Conservation (phyloP, 2,888 invertebrate genomes). For the Colletes collaris region DNA sequence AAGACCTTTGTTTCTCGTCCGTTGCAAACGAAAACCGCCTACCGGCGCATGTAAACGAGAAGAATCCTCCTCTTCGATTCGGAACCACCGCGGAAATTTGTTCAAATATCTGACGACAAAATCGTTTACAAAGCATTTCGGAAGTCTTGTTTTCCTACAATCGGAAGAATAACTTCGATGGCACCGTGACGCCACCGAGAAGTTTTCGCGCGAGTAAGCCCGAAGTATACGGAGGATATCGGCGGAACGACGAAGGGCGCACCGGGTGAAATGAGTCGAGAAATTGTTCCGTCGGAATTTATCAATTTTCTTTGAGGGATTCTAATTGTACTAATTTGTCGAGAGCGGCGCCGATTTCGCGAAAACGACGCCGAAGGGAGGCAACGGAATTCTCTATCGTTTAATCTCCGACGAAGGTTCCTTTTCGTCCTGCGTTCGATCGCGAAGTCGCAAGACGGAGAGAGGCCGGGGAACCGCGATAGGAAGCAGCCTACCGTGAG, state of each 20-base stretch:
- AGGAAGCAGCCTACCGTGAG: constrained; percentile 72
- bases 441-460: constrained; percentile 40
- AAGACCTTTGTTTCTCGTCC: constrained; percentile 34
- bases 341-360: constrained; percentile 68
- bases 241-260: constrained; percentile 55
- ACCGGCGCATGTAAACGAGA: background rate
- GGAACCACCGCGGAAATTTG: too few species aligned
- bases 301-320: constrained; percentile 83
- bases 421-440: constrained; percentile 27
- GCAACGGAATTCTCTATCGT: constrained; percentile 80
- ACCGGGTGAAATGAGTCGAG: constrained; percentile 82
- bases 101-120: too few species aligned
- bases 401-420: constrained; percentile 75
- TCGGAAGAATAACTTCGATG: too few species aligned
- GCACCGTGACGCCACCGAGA: background rate
- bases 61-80: too few species aligned
- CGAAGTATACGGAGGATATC: constrained; percentile 25
- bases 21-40: constrained; percentile 1
- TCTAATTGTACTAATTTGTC: constrained; percentile 83
- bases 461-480: constrained; percentile 29
- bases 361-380: constrained; percentile 55
- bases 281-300: constrained; percentile 83
- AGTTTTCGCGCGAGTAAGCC: constrained; percentile 33
- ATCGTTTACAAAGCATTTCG: too few species aligned
- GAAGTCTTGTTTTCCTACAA: too few species aligned